Percentiles rank a stretch among this genome's conserved stretches.
phyloP scores from a whole-genome alignment of 2,113 vertebrate species.

The Alouatta palliata region DNA sequence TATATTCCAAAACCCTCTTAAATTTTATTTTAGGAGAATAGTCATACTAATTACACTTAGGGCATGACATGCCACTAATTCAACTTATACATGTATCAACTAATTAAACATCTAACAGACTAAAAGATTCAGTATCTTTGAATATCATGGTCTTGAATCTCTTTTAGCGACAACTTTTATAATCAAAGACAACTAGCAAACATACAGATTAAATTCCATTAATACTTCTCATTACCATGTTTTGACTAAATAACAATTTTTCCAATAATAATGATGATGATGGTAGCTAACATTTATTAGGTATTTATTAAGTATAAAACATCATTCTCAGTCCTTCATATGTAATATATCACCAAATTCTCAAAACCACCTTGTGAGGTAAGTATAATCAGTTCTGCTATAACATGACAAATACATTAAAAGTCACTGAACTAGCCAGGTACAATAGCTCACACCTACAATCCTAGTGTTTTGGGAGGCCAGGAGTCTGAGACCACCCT shows the following conservation, averaged over 20 bases:
- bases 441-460: no score
- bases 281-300: neutral
- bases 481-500: no score
- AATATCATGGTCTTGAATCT: neutral
- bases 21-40: conserved; percentile 32
- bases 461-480: no score
- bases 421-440: neutral
- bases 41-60: neutral
- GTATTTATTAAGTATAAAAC: neutral
- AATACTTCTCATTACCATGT: neutral
- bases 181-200: neutral
- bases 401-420: neutral
- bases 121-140: neutral
- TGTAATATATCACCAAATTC: neutral
- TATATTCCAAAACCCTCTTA: neutral
- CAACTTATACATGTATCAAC: neutral
- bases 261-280: neutral
- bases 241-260: conserved; percentile 12
- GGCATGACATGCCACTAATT: neutral
- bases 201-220: neutral
- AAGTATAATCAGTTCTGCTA: neutral
- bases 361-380: neutral
- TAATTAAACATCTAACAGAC: neutral
- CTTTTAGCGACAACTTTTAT: neutral
- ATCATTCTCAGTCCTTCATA: neutral